Percentiles rank a stretch among this genome's conserved stretches.
These are phyloP conservation scores for Danaus chrysippus DNA, from an alignment of 2,888 invertebrate species.

Conservation along the genomic window DNA sequence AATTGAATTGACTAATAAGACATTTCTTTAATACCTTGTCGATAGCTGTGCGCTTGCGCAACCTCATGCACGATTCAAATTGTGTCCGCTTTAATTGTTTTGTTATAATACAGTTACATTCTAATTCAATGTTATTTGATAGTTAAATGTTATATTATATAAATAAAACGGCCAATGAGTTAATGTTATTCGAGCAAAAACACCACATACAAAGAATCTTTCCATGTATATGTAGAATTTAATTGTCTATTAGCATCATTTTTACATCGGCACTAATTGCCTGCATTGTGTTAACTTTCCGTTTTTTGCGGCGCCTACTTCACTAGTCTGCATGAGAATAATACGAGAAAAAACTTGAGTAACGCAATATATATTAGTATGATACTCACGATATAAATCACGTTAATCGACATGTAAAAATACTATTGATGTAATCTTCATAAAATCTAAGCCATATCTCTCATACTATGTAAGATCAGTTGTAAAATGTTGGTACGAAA, in stretches of 20 bases:
- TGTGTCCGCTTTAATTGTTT: conserved; percentile 4
- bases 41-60: conserved; percentile 12
- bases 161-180: neutral
- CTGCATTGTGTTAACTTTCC: conserved; percentile 27
- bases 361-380: too few species aligned
- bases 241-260: conserved; percentile 20
- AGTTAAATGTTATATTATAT: neutral
- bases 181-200: neutral
- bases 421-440: too few species aligned
- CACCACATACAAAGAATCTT: neutral
- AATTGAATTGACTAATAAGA: too few species aligned
- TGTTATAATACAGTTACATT: neutral
- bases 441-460: neutral
- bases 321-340: conserved; percentile 12
- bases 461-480: conserved; percentile 9
- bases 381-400: too few species aligned
- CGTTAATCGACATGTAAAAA: too few species aligned
- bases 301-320: conserved; percentile 33
- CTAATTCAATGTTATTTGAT: conserved; percentile 3
- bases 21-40: too few species aligned
- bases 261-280: conserved; percentile 28
- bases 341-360: neutral
- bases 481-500: conserved; percentile 24
- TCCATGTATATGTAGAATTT: conserved; percentile 9
- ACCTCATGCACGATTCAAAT: conserved; percentile 15